phyloP scores from a whole-genome alignment of 2,113 vertebrate species.

The Heptranchias perlo region DNA sequence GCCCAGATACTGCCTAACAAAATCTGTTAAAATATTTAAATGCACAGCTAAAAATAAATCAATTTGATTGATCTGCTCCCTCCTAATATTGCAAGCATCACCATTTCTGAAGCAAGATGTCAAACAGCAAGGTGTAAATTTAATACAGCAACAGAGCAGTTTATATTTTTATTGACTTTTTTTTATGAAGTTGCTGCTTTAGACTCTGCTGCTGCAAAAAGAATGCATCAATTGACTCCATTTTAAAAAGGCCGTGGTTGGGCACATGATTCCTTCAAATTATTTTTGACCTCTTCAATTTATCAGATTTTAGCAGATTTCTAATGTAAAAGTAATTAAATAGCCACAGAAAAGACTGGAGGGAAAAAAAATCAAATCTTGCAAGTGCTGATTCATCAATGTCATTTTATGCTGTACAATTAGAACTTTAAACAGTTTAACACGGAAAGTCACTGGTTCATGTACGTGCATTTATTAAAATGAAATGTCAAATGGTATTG shows the following conservation, averaged over 20 bases:
- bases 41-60: background rate
- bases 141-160: background rate
- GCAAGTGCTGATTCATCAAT: constrained; percentile 18
- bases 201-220: background rate
- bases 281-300: background rate
- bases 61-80: constrained; percentile 3
- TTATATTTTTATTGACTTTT: background rate
- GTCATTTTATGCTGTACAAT: background rate
- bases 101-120: background rate
- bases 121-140: background rate
- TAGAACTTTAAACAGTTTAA: background rate
- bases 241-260: background rate
- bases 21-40: background rate
- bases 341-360: background rate
- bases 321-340: background rate
- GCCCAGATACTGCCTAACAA: background rate
- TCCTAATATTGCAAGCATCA: background rate
- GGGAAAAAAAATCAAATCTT: background rate
- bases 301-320: constrained; percentile 5
- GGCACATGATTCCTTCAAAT: background rate
- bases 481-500: background rate
- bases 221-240: background rate
- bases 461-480: background rate
- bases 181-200: background rate
- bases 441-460: background rate